Conservation (phyloP, 2,113 vertebrate genomes). For the Megaceryle torquata region DNA sequence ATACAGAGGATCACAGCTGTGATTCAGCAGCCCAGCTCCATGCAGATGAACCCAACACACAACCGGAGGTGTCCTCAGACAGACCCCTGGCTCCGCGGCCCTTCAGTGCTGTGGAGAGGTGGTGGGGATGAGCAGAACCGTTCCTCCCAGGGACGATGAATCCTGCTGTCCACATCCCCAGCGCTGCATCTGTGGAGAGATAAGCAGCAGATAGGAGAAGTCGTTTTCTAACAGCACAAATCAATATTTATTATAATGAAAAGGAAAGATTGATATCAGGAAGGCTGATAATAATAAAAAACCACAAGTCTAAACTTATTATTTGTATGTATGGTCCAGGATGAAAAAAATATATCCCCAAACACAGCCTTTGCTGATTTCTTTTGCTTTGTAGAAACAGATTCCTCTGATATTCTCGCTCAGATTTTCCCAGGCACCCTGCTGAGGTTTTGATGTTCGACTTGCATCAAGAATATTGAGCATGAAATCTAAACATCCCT, state of each 20-base stretch:
- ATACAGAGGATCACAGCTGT: neutral
- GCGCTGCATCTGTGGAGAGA: neutral
- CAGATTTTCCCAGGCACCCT: slow-evolving; percentile 60
- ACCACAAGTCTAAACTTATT: neutral
- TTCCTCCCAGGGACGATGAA: neutral
- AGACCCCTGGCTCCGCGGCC: neutral
- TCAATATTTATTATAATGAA: slow-evolving; percentile 66
- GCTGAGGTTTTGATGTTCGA: slow-evolving; percentile 70
- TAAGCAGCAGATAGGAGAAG: slow-evolving; percentile 37
- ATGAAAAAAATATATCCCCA: slow-evolving; percentile 6
- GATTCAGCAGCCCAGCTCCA: neutral
- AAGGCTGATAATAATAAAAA: slow-evolving; percentile 21
- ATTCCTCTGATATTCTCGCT: slow-evolving; percentile 51
- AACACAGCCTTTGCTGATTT: slow-evolving; percentile 34
- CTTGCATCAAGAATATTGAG: slow-evolving; percentile 72
- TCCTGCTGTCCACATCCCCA: neutral
- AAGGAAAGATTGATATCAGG: slow-evolving; percentile 49
- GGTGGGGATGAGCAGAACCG: neutral
- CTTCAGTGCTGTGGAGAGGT: fast-evolving
- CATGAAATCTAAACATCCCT: slow-evolving; percentile 67
- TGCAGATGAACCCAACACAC: neutral
- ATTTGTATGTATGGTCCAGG: slow-evolving; percentile 27
- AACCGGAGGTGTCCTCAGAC: neutral
- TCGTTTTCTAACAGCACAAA: slow-evolving; percentile 38
- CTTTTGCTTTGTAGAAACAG: slow-evolving; percentile 33